Evolutionary conservation across 2,797 vertebrate genomes (phyloP), one percentile per base, ranked within the genome.

Genomic region (Salarias fasciatus): DNA sequence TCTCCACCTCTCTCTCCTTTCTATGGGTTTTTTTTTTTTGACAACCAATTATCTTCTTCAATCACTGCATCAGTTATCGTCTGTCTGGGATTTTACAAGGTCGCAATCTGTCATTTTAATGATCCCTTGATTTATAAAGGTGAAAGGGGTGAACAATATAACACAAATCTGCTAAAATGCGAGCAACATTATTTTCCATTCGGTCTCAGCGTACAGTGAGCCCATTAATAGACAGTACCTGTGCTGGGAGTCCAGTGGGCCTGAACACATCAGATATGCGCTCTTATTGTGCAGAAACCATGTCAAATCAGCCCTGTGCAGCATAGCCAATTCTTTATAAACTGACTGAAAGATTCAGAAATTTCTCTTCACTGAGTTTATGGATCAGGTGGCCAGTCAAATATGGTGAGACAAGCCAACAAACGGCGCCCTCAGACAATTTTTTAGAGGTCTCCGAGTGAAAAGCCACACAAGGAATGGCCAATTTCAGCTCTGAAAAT

Each of bases 401-500:
- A 82, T 59, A 69, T 49, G 52, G 59, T 38, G 62, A 83, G 53
- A 79, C 62, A 52, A 70, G 70, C 49, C 72, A 33, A 53, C 65
- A 75, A 76, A 79, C 53, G 8, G 61, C 48, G 46, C 14, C 44
- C 11, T 56, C 48, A 52, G 56, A 72, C 58, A 55, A 56, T 65
- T 70, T 47, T 73, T 72, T 44, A 59, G 47, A 77, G 71, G 67
- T 61, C 45, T 57, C 46, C 44, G 46, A 69, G 75, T 60, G 65
- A 85, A 68, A 83, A 80, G 58, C 68, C 33, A 9, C 45, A 11
- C 53, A 44, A 53, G 61, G 72, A 85, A 83, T 69, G 75, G 82
- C 59, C 72, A 79, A 85, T 90, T 89, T 83, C 77, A 75, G 67
- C 59, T 61, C 45, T 53, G 69, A 81, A 86, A 90, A 89, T 81